Evolutionary conservation across 2,113 vertebrate genomes (phyloP), one percentile per base, ranked within the genome.

Genomic region (Natator depressus): DNA sequence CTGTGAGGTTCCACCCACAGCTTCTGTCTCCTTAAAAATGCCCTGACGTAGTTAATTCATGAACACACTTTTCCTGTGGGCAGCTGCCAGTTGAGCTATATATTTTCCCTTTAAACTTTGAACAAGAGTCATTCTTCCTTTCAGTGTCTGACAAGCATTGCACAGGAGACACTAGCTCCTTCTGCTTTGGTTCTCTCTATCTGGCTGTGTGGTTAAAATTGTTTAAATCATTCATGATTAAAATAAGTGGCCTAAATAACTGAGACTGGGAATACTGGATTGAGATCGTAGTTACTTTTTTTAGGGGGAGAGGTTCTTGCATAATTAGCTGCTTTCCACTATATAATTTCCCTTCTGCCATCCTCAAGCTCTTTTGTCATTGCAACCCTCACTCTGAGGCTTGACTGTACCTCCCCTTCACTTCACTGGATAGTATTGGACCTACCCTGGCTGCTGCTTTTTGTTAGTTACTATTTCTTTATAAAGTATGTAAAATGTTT

Each of bases 141-240:
- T 57, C 54, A 25, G 7, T 13, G 25, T 78, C 75, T 47, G 75
- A 47, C 46, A 78, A 27, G 42, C 42, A 16, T 29, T 78, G 24
- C 42, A 27, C 42, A 47, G 42, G 22, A 81, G 24, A 57, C 3
- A 5, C 2, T 1, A 0, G 38, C 11, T 42, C 75, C 6, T 76
- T 76, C 84, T 50, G 4, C 0, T 81, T 7, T 25, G 84, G 75
- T 80, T 75, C 3, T 57, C 46, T 0, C 10, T 87, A 12, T 83
- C 50, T 10, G 7, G n/a, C 6, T 87, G 9, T 55, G n/a, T 86
- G 62, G 93, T 83, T 82, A 79, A 80, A 75, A 62, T 35, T 84
- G 11, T 0, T 92, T 3, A 0, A 10, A 85, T 85, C 82, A 10
- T 85, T 86, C 75, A 47, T 65, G 31, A 31, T 8, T 53, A 69